Conservation (phyloP, 2,113 vertebrate genomes). For the Naja naja region DNA sequence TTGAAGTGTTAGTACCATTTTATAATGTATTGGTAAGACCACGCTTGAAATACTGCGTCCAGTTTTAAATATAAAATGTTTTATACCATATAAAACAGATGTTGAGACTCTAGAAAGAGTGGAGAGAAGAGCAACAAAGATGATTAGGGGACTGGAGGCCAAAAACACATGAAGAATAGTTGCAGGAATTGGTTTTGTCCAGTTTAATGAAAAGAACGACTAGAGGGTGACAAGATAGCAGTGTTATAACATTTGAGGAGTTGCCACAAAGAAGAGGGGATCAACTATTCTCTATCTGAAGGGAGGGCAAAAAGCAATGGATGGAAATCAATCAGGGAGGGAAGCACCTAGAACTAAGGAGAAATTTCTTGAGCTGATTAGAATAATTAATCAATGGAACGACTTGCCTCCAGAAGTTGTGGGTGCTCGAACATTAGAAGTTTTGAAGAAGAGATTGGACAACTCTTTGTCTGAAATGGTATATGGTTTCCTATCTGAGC, state of each 20-base stretch:
- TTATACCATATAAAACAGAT: not conserved
- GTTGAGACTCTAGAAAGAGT: not conserved
- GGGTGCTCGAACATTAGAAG: not conserved
- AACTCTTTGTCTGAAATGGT: not conserved
- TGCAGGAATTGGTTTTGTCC: not conserved
- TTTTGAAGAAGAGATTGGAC: not conserved
- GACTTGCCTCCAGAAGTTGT: too few species aligned
- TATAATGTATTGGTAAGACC: not conserved
- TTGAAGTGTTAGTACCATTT: not conserved
- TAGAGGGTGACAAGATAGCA: not conserved
- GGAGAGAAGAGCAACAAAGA: not conserved
- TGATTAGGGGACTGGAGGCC: not conserved
- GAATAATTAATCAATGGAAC: too few species aligned
- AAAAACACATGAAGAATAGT: not conserved
- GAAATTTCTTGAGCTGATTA: not conserved
- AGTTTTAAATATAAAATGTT: too few species aligned
- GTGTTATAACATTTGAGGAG: not conserved
- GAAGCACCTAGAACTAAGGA: not conserved
- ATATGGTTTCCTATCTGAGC: not conserved
- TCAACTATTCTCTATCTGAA: not conserved
- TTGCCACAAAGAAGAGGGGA: not conserved
- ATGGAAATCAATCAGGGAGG: not conserved
- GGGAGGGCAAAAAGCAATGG: not conserved
- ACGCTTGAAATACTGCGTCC: not conserved
- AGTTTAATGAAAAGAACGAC: not conserved